Base-by-base conservation (phyloP, 2,113 vertebrate genomes). In the Paedocypris sp. region DNA sequence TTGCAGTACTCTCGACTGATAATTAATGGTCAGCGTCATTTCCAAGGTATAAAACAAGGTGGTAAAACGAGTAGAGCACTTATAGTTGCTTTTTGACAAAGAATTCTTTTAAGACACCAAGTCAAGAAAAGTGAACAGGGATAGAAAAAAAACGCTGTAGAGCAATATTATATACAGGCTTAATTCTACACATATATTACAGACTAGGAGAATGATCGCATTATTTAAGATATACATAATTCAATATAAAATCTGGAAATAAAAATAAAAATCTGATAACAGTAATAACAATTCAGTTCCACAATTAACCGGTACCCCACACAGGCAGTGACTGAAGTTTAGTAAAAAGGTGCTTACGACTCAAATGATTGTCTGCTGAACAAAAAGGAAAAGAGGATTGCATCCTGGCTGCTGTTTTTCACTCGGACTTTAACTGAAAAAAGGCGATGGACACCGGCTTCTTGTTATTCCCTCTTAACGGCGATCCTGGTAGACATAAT, bases 231-330 rank as follows among this genome's bases (percentile, higher is more conserved):
- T 97, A 97, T 94, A 97, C 93, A 98, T 94, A 97, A 97, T 98
- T 96, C 94, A 96, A 86, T 98, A 97, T 98, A 97, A 98, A 98
- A 97, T 91, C 90, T 93, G 89, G 88, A 96, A 97, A 97, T 94
- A 96, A 98, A 98, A 98, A 96, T 95, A 98, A 98, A 96, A 97
- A 94, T 97, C 91, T 97, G 89, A 96, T 95, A n/a, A 98, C 94
- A 98, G 92, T 93, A 91, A 94, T 93, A 94, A 97, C 92, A 91
- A 94, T 91, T 90, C 88, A 88, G 87, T 89, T 92, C 87, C 89
- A 92, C 91, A 94, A 90, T 77, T 89, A 89, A 96, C 89, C 92
- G 93, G 88, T 90, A 95, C 90, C 92, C 93, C 94, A 96, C 91
- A 92, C 86, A 97, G 93, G 93, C 92, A 93, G 92, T 96, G 92